Percentiles rank a stretch among this genome's conserved stretches.
These are phyloP conservation scores for Sitodiplosis mosellana DNA, from an alignment of 1,140 invertebrate genomes.

Conservation along the genomic window DNA sequence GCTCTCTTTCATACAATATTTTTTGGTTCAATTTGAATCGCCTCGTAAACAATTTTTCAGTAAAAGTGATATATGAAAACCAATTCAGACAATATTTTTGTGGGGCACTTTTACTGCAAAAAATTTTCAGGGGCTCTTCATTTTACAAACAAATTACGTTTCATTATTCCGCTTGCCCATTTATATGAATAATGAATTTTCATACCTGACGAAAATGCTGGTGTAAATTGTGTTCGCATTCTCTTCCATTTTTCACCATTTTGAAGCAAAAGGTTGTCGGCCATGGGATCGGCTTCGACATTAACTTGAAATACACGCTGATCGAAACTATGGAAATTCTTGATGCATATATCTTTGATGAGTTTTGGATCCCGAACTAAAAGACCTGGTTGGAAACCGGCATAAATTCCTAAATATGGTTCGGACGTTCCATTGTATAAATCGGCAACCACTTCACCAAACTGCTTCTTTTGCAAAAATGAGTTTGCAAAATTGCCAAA, in stretches of 20 bases:
- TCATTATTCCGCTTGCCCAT: too few species aligned
- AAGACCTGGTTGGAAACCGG: neutral
- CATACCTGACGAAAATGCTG: conserved; percentile 29
- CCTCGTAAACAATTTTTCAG: too few species aligned
- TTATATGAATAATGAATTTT: too few species aligned
- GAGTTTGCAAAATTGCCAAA: neutral
- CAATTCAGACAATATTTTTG: too few species aligned
- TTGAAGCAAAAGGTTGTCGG: conserved; percentile 1
- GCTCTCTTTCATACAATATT: too few species aligned
- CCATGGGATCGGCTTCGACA: conserved; percentile 9
- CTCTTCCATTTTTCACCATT: conserved; percentile 25
- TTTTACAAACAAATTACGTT: too few species aligned
- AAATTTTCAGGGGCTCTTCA: too few species aligned
- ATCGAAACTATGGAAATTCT: conserved; percentile 33
- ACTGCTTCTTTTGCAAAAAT: neutral
- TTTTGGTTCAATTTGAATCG: too few species aligned
- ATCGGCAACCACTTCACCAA: neutral
- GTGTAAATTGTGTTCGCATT: conserved; percentile 25
- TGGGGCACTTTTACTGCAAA: too few species aligned
- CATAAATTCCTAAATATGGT: neutral
- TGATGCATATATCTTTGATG: conserved; percentile 25
- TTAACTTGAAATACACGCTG: conserved; percentile 16
- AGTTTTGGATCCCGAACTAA: neutral
- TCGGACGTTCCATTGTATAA: neutral
- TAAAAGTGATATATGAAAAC: too few species aligned